Evolutionary conservation across 2,113 vertebrate genomes (phyloP).

Genomic region (Apaloderma vittatum): DNA sequence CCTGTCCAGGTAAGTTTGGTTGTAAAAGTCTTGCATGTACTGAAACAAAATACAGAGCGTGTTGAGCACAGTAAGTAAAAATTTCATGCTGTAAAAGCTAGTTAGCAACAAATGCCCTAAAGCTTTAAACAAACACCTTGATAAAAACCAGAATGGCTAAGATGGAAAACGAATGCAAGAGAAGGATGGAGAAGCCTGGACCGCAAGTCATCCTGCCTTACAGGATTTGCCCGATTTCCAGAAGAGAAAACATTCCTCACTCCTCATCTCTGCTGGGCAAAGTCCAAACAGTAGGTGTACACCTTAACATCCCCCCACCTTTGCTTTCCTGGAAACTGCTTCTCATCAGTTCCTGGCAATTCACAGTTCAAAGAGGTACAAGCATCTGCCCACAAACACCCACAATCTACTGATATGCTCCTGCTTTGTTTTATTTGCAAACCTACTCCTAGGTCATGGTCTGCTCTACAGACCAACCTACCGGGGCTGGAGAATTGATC

Average conservation of each 20-base stretch:
- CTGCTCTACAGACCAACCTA: constrained; percentile 52
- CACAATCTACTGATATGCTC: accelerated
- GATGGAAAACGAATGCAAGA: background rate
- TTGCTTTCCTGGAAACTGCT: background rate
- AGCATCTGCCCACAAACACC: background rate
- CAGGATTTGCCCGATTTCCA: background rate
- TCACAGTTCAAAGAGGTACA: accelerated
- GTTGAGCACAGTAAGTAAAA: background rate
- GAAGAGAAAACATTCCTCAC: background rate
- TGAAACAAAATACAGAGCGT: constrained; percentile 25
- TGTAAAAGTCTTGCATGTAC: constrained; percentile 91
- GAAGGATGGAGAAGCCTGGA: background rate
- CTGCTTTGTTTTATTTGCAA: background rate
- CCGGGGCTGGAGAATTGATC: constrained; percentile 89
- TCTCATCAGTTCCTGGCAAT: background rate
- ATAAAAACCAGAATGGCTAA: accelerated
- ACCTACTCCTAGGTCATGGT: accelerated
- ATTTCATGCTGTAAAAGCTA: accelerated
- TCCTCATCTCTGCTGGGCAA: accelerated
- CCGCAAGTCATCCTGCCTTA: background rate
- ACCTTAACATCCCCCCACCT: too few relatives aligned
- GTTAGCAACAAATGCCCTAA: background rate
- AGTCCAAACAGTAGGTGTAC: accelerated
- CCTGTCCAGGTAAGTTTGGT: constrained; percentile 79
- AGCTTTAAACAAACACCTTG: background rate